These are phyloP conservation scores for Scomber scombrus DNA, from an alignment of 2,113 vertebrate genomes.

Conservation along the genomic window DNA sequence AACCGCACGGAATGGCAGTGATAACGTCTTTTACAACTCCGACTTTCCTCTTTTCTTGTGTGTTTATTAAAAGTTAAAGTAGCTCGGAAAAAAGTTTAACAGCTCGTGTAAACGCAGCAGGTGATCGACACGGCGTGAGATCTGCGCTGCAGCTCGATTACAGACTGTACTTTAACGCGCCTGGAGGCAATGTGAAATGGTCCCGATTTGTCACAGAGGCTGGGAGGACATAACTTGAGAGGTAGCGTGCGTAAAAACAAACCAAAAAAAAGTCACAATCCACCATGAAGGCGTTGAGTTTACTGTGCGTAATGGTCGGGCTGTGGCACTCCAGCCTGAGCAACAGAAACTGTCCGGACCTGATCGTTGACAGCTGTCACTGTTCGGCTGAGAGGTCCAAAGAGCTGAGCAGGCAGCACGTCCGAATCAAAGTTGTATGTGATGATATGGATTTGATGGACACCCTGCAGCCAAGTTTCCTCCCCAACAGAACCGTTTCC, in stretches of 20 bases:
- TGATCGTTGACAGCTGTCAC: constrained; percentile 90
- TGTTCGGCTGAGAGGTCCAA: constrained; percentile 89
- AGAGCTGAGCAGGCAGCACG: constrained; percentile 84
- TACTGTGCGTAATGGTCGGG: constrained; percentile 77
- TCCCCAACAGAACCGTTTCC: constrained; percentile 89
- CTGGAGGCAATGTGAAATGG: constrained; percentile 69
- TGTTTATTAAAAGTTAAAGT: background rate
- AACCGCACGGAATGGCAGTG: background rate
- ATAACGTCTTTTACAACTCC: background rate
- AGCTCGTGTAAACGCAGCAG: constrained; percentile 36
- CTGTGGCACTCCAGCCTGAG: constrained; percentile 75
- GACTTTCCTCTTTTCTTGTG: background rate
- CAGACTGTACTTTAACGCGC: background rate
- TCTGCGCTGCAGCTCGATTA: background rate
- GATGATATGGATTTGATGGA: constrained; percentile 90
- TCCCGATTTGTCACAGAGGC: constrained; percentile 40
- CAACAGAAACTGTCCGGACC: constrained; percentile 89
- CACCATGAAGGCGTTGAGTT: constrained; percentile 74
- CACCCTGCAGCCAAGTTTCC: constrained; percentile 87
- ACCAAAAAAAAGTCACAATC: background rate
- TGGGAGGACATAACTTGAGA: constrained; percentile 74
- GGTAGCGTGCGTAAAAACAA: background rate
- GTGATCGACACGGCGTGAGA: constrained; percentile 29
- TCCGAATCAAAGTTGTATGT: constrained; percentile 89
- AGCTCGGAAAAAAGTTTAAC: background rate